These are phyloP conservation scores for Polymixis lichenea DNA, from an alignment of 2,888 invertebrate genomes.

Conservation along the genomic window DNA sequence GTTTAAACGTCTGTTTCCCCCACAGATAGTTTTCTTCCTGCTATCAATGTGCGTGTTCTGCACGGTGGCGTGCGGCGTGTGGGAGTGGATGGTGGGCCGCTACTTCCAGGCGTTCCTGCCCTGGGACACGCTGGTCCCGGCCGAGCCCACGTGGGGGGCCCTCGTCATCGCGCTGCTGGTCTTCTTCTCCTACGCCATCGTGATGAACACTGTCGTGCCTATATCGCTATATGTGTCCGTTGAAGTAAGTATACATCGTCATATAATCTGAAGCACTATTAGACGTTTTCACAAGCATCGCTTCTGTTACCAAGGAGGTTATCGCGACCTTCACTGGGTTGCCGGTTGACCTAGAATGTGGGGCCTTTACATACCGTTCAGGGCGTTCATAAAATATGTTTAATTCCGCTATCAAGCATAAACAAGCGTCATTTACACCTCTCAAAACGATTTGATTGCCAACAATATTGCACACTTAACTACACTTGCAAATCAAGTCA, in stretches of 20 bases:
- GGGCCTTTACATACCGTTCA: not conserved
- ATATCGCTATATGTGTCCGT: conserved; percentile 99
- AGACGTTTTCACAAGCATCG: not conserved
- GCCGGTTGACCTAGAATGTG: not conserved
- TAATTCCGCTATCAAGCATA: not conserved
- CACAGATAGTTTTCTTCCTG: conserved; percentile 99
- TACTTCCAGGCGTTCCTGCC: conserved; percentile 97
- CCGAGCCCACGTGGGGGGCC: conserved; percentile 95
- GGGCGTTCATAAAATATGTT: not conserved
- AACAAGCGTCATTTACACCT: not conserved
- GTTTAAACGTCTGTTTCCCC: not conserved
- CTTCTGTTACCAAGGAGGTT: not conserved
- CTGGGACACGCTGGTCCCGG: conserved; percentile 98
- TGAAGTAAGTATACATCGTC: conserved; percentile 90
- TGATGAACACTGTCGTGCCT: conserved; percentile 99
- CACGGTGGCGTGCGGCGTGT: conserved; percentile 99
- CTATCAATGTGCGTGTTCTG: conserved; percentile 99
- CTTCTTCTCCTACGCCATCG: conserved; percentile 99
- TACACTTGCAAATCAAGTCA: not conserved
- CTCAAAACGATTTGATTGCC: not conserved
- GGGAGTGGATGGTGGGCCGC: conserved; percentile 98
- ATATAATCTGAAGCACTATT: not conserved
- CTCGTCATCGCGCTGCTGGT: conserved; percentile 98
- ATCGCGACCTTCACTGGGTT: not conserved
- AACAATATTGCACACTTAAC: not conserved